Base-by-base conservation (phyloP, 2,113 vertebrate genomes). In the Rissa tridactyla region DNA sequence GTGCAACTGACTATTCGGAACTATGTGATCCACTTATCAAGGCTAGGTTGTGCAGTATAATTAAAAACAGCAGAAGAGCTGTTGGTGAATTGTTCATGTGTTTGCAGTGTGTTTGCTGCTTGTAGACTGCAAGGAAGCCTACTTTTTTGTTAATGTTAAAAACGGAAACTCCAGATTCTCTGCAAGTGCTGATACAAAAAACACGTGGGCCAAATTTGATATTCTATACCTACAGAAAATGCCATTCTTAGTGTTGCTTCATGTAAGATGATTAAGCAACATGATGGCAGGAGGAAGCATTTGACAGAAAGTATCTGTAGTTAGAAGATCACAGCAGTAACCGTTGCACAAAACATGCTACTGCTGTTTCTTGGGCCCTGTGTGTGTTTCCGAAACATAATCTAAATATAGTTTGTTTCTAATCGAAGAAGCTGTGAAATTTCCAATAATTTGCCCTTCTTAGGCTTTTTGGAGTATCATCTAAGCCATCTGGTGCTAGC, bases 371-470 rank as follows among this genome's bases (percentile, higher is more conserved):
- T 81, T 86, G 54, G n/a, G 30, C 21, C 34, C 55, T 58, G 11
- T 73, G 44, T 85, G 34, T 77, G 47, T 94, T 93, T 94, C 42
- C 70, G 18, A 47, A 32, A 17, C 21, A 16, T 88, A 42, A 86
- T 76, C 44, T 86, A 86, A 94, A 92, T 42, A 23, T 73, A 82
- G 44, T 36, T 88, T 95, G 26, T 89, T 94, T 95, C 66, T 91
- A 42, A 86, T 87, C 8, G 77, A 52, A 84, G 73, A 89, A 79
- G 62, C 54, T 82, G 75, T 91, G 84, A 95, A 82, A 94, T 88
- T 96, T 84, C 64, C 65, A 14, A 12, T 55, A 19, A 36, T 72
- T 72, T 91, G 42, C 20, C 23, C 11, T 44, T 44, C 29, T 60
- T 62, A 71, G 57, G 46, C 36, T 85, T 82, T 86, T 61, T 91